phyloP scores from a whole-genome alignment of 2,888 invertebrate species.

The Lamproptera curius region DNA sequence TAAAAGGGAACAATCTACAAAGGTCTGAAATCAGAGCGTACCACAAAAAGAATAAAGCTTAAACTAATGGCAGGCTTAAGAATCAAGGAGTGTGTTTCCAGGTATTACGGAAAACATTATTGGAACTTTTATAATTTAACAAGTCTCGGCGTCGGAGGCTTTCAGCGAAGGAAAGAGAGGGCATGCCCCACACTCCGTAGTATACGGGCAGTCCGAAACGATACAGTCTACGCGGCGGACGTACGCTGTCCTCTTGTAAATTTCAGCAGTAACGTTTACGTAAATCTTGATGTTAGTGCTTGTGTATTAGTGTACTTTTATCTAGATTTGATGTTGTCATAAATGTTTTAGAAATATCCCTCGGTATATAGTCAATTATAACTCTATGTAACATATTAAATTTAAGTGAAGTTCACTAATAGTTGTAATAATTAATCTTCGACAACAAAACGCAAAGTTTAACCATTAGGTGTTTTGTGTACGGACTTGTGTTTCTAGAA shows the following conservation, averaged over 20 bases:
- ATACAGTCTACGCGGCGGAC: conserved; percentile 1
- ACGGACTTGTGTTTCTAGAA: conserved; percentile 14
- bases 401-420: conserved; percentile 2
- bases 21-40: background rate
- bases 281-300: conserved; percentile 15
- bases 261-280: conserved; percentile 4
- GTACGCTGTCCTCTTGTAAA: conserved; percentile 2
- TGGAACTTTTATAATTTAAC: conserved; percentile 16
- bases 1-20: background rate
- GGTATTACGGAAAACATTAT: conserved; percentile 10
- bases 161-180: conserved; percentile 14
- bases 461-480: conserved; percentile 19
- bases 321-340: too few species aligned
- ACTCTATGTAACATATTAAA: too few species aligned
- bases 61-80: background rate
- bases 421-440: conserved; percentile 18
- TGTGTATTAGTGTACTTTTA: conserved; percentile 6
- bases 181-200: conserved; percentile 12
- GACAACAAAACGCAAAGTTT: conserved; percentile 21
- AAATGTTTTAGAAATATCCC: too few species aligned
- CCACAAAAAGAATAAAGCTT: background rate
- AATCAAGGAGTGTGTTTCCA: background rate
- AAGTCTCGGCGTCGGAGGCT: conserved; percentile 3
- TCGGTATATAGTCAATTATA: too few species aligned
- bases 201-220: conserved; percentile 10